Base-by-base conservation (phyloP, 2,888 invertebrate genomes). In the Clusia tigrina region DNA sequence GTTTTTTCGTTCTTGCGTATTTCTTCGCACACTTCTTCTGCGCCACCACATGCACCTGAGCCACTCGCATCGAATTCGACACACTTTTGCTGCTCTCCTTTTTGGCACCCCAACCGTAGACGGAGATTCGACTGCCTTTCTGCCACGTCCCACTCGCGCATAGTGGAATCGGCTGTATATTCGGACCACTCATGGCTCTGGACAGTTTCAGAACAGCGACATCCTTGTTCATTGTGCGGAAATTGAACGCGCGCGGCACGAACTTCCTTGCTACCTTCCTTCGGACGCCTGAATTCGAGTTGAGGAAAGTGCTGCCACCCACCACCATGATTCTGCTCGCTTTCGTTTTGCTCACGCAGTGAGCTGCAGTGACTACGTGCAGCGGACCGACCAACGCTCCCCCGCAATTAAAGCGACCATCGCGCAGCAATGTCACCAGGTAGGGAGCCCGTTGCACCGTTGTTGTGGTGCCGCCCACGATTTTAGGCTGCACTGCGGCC, bases 361-460 rank as follows among this genome's bases (percentile, higher is more conserved):
- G 74, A 9, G 76, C 76, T 0, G 74, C 76, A 1, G 74, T 74
- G 2, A 74, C 61, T 1, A 76, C 76, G 57, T 74, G 74, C 17
- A 26, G 66, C 5, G 69, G 65, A 15, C 74, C 65, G 51, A 74
- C 70, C 9, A 74, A 52, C 1, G 59, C 42, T 1, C 74, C 74
- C 18, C 67, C 71, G 38, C 74, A 76, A 1, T 5, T 46, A 20
- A 71, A 74, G 0, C 0, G 0, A 0, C 51, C 52, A 2, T 56
- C 23, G 10, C 67, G 69, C n/a, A 63, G 64, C 15, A 76, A 15
- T 24, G 60, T 71, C 0, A 76, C 71, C 55, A 74, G n/a, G 60
- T 66, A 73, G 1, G 72, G 65, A 1, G 25, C 54, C 1, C 37
- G 15, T 0, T 15, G 12, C 6, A 68, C 61, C 9, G 26, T 63